phyloP scores from a whole-genome alignment of 2,888 invertebrate species.

The Cheilosia scutellata region DNA sequence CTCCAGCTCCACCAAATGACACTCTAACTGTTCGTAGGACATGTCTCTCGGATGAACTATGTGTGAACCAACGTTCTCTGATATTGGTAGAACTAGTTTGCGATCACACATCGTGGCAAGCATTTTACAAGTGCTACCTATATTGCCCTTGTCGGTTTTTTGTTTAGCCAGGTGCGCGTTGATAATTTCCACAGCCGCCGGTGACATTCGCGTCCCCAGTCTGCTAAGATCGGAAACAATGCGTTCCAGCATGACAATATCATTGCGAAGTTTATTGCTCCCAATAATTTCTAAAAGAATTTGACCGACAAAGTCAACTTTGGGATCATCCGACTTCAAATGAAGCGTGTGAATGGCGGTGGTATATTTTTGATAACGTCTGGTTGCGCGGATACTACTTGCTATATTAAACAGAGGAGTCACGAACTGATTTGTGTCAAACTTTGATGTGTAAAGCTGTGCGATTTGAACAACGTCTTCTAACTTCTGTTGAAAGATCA shows the following conservation, averaged over 20 bases:
- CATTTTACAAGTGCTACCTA: slow-evolving; percentile 78
- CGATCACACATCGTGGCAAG: slow-evolving; percentile 84
- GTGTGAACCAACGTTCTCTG: slow-evolving; percentile 79
- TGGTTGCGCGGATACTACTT: slow-evolving; percentile 82
- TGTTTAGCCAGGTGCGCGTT: slow-evolving; percentile 79
- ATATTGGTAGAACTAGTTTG: slow-evolving; percentile 78
- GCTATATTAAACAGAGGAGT: slow-evolving; percentile 85
- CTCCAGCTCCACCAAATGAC: slow-evolving; percentile 88
- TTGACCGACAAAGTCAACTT: slow-evolving; percentile 86
- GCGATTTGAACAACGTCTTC: slow-evolving; percentile 78
- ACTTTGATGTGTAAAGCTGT: slow-evolving; percentile 83
- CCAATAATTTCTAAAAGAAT: slow-evolving; percentile 85
- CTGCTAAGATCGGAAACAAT: slow-evolving; percentile 84
- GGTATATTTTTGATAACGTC: slow-evolving; percentile 84
- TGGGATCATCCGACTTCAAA: slow-evolving; percentile 83
- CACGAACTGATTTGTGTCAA: slow-evolving; percentile 85
- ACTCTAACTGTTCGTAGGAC: slow-evolving; percentile 87
- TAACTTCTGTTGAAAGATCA: slow-evolving; percentile 80
- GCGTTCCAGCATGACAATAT: slow-evolving; percentile 83
- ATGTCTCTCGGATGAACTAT: slow-evolving; percentile 87
- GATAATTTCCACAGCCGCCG: slow-evolving; percentile 84
- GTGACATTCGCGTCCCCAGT: slow-evolving; percentile 84
- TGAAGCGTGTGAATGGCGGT: slow-evolving; percentile 85
- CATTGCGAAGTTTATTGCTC: slow-evolving; percentile 84
- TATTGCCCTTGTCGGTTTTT: slow-evolving; percentile 22